A percentile compares a stretch with the other conserved stretches of the same genome.
Conservation (phyloP, 2,888 invertebrate species). For the Leptinotarsa rubiginosa region DNA sequence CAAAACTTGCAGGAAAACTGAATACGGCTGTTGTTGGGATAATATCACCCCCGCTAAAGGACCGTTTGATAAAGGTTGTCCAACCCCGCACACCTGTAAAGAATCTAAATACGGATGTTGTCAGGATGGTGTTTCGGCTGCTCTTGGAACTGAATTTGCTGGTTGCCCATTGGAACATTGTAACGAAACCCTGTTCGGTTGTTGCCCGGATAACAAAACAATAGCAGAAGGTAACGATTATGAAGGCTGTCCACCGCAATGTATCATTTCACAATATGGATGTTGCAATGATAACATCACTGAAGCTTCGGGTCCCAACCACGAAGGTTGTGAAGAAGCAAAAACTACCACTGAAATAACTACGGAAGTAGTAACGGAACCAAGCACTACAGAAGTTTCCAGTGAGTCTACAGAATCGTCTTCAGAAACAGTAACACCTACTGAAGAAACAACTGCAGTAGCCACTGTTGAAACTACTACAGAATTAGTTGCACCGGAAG, state of each 20-base stretch:
- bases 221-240: constrained; percentile 81
- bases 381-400: constrained; percentile 32
- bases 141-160: constrained; percentile 75
- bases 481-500: constrained; percentile 62
- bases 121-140: constrained; percentile 83
- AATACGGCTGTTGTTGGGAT: constrained; percentile 90
- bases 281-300: constrained; percentile 87
- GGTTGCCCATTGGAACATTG: constrained; percentile 85
- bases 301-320: constrained; percentile 68
- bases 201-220: constrained; percentile 84
- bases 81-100: constrained; percentile 78
- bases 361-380: constrained; percentile 71
- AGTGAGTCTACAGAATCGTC: constrained; percentile 28
- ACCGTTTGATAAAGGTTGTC: constrained; percentile 85
- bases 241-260: constrained; percentile 84
- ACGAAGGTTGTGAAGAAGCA: constrained; percentile 59
- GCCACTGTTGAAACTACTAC: constrained; percentile 63
- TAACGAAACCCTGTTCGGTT: constrained; percentile 84
- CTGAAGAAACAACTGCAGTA: constrained; percentile 17
- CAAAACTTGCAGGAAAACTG: constrained; percentile 72
- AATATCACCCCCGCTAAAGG: constrained; percentile 81
- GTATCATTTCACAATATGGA: constrained; percentile 76
- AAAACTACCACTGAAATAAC: constrained; percentile 49
- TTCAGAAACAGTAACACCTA: constrained; percentile 35
- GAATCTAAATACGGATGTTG: constrained; percentile 86